Conservation (phyloP, 2,797 vertebrate genomes). For the Babyrousa celebensis region DNA sequence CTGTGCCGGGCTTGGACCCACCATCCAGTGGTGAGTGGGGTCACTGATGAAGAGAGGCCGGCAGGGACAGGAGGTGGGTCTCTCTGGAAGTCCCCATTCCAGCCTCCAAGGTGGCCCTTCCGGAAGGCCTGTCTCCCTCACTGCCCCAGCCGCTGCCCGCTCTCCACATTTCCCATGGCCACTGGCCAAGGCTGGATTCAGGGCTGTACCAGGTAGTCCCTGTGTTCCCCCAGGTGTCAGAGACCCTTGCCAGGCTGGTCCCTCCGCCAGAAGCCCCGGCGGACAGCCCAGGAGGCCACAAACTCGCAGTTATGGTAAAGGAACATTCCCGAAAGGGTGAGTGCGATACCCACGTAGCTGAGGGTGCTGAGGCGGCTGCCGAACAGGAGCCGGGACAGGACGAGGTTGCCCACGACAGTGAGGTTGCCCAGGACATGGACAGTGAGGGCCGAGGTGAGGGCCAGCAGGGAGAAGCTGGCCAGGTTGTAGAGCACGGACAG, state of each 20-base stretch:
- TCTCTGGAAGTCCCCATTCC: background rate
- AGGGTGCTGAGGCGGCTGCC: slow-evolving; percentile 94
- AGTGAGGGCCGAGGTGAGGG: slow-evolving; percentile 98
- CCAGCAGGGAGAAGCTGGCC: slow-evolving; percentile 97
- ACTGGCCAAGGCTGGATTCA: background rate
- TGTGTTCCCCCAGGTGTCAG: slow-evolving; percentile 35
- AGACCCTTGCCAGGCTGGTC: slow-evolving; percentile 68
- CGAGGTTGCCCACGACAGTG: slow-evolving; percentile 96
- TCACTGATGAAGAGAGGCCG: background rate
- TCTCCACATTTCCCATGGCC: background rate
- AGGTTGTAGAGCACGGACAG: slow-evolving; percentile 98
- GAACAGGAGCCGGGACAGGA: slow-evolving; percentile 96
- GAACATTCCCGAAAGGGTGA: slow-evolving; percentile 96
- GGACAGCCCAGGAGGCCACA: slow-evolving; percentile 92
- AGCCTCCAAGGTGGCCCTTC: background rate
- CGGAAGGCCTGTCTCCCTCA: background rate
- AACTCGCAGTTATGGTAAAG: slow-evolving; percentile 97
- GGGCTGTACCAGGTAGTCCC: background rate
- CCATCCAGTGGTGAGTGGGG: slow-evolving; percentile 68
- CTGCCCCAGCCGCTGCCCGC: background rate
- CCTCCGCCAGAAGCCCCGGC: slow-evolving; percentile 45
- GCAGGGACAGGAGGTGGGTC: background rate
- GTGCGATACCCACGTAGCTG: slow-evolving; percentile 95
- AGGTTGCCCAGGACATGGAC: slow-evolving; percentile 98
- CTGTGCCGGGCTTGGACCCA: slow-evolving; percentile 4